Evolutionary conservation across 2,113 vertebrate genomes (phyloP), one percentile per base, ranked within the genome.

Genomic region (Anser cygnoides): DNA sequence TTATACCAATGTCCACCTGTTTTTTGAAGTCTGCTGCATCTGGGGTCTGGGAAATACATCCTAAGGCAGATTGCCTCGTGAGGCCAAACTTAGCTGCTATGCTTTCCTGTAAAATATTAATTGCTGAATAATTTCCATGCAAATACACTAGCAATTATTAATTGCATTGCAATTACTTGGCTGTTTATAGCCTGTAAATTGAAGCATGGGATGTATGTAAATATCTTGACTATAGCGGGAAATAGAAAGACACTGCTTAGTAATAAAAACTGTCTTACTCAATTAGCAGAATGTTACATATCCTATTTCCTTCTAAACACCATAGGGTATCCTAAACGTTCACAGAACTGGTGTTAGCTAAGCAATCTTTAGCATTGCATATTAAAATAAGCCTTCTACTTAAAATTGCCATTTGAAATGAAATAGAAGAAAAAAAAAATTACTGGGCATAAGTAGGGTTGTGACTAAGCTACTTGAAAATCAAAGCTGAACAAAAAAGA

Each of bases 151-250:
- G 9, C 57, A 90, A 93, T 94, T 93, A 89, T 95, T 87, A 92
- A 94, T 87, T 79, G 19, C 31, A 62, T 90, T 94, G 80, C 67
- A 89, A 73, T 93, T 58, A 46, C 71, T 91, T 84, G 57, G 52
- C 89, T 96, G 84, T 84, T 96, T 96, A 94, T 79, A 82, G 84
- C 74, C 77, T 94, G 90, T 66, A 92, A 96, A 96, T 82, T 89
- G 76, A 94, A 96, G 57, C 54, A 78, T 86, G 95, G 88, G 77
- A 39, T 90, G 63, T 95, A 95, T 92, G 89, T 87, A 94, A 94
- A 95, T 94, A 91, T 82, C 86, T 91, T 82, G 70, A 62, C 77
- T 91, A 87, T 25, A 55, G 86, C 66, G 74, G 74, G 62, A 96
- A 92, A 93, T 89, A n/a, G 84, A 95, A 92, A 89, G 95, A 95